Percentiles rank a stretch among this genome's conserved stretches.
phyloP scores from a whole-genome alignment of 35 echinoderm and acorn worm genomes.

The Apostichopus californicus region DNA sequence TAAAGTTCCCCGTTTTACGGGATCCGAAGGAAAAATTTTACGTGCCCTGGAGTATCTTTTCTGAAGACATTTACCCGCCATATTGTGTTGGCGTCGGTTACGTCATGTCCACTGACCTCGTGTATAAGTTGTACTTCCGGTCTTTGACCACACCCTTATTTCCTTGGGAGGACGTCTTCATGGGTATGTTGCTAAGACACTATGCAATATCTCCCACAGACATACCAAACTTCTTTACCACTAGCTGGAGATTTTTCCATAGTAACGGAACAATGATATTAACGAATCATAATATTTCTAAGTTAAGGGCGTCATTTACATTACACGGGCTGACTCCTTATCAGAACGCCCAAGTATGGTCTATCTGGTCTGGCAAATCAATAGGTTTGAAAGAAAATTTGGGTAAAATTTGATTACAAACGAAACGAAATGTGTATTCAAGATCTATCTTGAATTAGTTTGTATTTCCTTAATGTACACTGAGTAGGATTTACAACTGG shows the following conservation, averaged over 20 bases:
- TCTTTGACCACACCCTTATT: conserved; percentile 50
- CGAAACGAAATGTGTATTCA: too few species aligned
- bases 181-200: conserved; percentile 49
- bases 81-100: conserved; percentile 64
- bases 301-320: conserved; percentile 23
- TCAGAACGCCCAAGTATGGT: conserved; percentile 20
- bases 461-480: too few species aligned
- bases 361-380: neutral
- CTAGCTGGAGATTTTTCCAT: neutral
- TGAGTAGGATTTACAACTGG: too few species aligned
- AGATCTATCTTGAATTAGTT: too few species aligned
- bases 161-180: conserved; percentile 72
- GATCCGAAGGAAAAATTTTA: conserved; percentile 50
- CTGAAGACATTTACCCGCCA: conserved; percentile 58
- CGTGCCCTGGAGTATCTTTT: conserved; percentile 47
- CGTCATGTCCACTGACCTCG: conserved; percentile 69
- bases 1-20: conserved; percentile 30
- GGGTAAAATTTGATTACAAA: neutral
- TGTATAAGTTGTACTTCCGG: conserved; percentile 29
- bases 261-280: conserved; percentile 11
- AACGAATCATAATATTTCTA: neutral
- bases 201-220: conserved; percentile 24
- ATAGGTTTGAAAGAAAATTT: neutral
- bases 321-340: neutral
- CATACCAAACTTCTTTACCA: conserved; percentile 30